phyloP scores from a whole-genome alignment of 1,140 invertebrate genomes.

The Bombus polaris region DNA sequence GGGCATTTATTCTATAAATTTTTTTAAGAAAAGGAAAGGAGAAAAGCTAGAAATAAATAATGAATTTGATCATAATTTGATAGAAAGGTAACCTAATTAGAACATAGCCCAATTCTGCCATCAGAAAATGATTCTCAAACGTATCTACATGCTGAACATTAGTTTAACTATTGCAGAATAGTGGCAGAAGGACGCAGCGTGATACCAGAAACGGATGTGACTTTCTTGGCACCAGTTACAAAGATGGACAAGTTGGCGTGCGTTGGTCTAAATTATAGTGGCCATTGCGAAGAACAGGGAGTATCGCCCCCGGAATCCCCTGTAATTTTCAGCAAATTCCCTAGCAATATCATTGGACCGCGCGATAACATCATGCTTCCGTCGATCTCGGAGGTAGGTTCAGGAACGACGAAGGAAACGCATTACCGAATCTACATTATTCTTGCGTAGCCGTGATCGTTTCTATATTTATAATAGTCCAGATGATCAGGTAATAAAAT shows the following conservation, averaged over 20 bases:
- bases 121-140: too few relatives aligned
- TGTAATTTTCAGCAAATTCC: conserved; percentile 91
- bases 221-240: conserved; percentile 86
- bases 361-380: conserved; percentile 88
- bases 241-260: conserved; percentile 90
- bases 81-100: background rate
- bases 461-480: conserved; percentile 8
- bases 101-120: background rate
- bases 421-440: too few relatives aligned
- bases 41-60: background rate
- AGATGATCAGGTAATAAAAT: background rate
- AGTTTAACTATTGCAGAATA: conserved; percentile 78
- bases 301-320: conserved; percentile 88
- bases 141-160: background rate
- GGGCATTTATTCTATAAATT: background rate
- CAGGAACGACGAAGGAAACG: background rate
- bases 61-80: background rate
- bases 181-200: conserved; percentile 84
- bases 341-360: conserved; percentile 90
- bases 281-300: conserved; percentile 91
- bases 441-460: background rate
- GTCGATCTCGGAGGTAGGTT: conserved; percentile 85
- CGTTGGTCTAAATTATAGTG: conserved; percentile 90
- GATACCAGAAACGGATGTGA: conserved; percentile 82
- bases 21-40: background rate